Percentiles rank a stretch among this genome's conserved stretches.
These are phyloP conservation scores for Papilio xuthus DNA, from an alignment of 1,140 invertebrate species.

Conservation along the genomic window DNA sequence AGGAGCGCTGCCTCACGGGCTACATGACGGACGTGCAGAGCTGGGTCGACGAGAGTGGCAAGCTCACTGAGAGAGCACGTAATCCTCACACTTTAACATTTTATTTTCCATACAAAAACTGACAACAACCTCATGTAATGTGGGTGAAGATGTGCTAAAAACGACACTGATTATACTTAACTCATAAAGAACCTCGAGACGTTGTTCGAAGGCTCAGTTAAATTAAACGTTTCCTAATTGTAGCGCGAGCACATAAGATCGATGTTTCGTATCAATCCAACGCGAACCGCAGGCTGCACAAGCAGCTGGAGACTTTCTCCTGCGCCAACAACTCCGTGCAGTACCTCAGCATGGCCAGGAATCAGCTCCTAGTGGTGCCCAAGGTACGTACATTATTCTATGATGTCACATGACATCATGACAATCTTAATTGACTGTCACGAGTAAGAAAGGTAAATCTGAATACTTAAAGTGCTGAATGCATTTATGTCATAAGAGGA, in stretches of 20 bases:
- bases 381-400: conserved; percentile 45
- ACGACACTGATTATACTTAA: too few relatives aligned
- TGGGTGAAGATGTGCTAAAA: too few relatives aligned
- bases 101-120: not conserved
- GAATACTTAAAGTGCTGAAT: too few relatives aligned
- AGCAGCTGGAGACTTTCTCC: conserved; percentile 38
- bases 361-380: conserved; percentile 56
- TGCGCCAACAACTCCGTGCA: conserved; percentile 33
- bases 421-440: too few relatives aligned
- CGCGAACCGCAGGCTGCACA: conserved; percentile 46
- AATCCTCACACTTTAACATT: not conserved
- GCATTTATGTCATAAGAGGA: too few relatives aligned
- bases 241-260: conserved; percentile 45
- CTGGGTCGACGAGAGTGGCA: conserved; percentile 48
- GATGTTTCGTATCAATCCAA: conserved; percentile 55
- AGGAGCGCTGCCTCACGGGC: conserved; percentile 62
- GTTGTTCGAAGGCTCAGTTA: not conserved
- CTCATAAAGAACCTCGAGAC: too few relatives aligned
- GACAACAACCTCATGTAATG: too few relatives aligned
- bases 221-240: not conserved
- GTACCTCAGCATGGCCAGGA: conserved; percentile 68
- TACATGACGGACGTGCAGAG: conserved; percentile 63
- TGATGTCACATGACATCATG: too few relatives aligned
- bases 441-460: too few relatives aligned
- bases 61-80: conserved; percentile 39